These are phyloP conservation scores for Carettochelys insculpta DNA, from an alignment of 2,113 vertebrate species.

Conservation along the genomic window DNA sequence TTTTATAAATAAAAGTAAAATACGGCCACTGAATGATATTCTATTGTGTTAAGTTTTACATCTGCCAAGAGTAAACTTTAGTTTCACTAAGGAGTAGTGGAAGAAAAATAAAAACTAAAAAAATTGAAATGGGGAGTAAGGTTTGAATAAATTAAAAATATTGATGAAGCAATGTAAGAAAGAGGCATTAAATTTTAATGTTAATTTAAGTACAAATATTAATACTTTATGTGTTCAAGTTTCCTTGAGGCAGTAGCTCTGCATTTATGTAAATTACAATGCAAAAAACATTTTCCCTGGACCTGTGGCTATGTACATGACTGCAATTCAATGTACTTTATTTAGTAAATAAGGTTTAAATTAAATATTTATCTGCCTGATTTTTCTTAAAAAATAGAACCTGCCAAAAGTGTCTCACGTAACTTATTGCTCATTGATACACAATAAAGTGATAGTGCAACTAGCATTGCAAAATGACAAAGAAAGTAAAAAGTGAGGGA, in stretches of 20 bases:
- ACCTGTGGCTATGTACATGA: not conserved
- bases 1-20: slow-evolving; percentile 14
- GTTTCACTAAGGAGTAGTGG: slow-evolving; percentile 6
- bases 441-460: not conserved
- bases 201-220: slow-evolving; percentile 72
- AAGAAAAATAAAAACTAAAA: slow-evolving; percentile 52
- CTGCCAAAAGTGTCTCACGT: not conserved
- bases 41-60: not conserved
- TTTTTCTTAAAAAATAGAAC: slow-evolving; percentile 30
- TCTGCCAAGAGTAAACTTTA: slow-evolving; percentile 4
- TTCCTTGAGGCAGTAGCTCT: slow-evolving; percentile 38
- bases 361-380: slow-evolving; percentile 23
- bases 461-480: not conserved
- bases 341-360: slow-evolving; percentile 47
- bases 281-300: slow-evolving; percentile 28
- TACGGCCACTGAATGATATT: not conserved
- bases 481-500: not conserved
- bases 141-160: slow-evolving; percentile 60
- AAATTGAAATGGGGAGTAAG: not conserved
- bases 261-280: slow-evolving; percentile 25
- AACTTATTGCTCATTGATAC: not conserved
- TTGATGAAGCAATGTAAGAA: slow-evolving; percentile 55
- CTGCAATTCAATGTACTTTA: slow-evolving; percentile 1
- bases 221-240: slow-evolving; percentile 65
- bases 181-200: slow-evolving; percentile 63